Base-by-base conservation (phyloP, 2,797 vertebrate species). In the Ambastaia sidthimunki region DNA sequence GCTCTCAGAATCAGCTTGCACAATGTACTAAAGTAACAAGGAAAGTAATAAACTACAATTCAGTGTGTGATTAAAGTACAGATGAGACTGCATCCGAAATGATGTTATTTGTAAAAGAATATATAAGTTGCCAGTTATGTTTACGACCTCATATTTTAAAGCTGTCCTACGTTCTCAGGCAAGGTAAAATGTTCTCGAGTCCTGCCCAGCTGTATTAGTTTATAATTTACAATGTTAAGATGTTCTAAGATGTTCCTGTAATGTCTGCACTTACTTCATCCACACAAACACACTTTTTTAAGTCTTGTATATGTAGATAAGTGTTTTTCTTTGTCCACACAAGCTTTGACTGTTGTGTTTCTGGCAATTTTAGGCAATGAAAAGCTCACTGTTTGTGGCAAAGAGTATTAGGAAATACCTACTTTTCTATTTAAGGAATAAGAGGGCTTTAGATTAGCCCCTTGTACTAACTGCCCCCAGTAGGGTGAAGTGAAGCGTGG, bases 361-460 rank as follows among this genome's bases (percentile, higher is more conserved):
- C 18, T 50, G 41, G 6, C 67, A 50, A 70, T 41, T 60, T 71
- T 34, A 23, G 19, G 13, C 5, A 48, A 63, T 66, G 19, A 79
- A 69, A 74, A 25, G 21, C 25, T 62, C 12, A 34, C 18, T 60
- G 59, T 77, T 74, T 73, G 47, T 52, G 19, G 54, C 54, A 63
- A 31, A 80, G 44, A 55, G 71, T 68, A 73, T 71, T 57, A 81
- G 31, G 2, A 31, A 31, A 31, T 31, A 31, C 31, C 31, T 31
- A 4, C 4, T 4, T 31, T 31, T 31, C 31, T 31, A 31, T 31
- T 31, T 31, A 31, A 31, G 31, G 31, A 31, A 31, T 31, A 81
- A 81, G 78, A 57, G 21, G 47, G 70, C 75, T 78, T 52, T 78
- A 73, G 82, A 71, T 73, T 76, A 54, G 18, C 59, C 34, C 60